Evolutionary conservation across 2,888 invertebrate species (phyloP).

Genomic region (Heliconius sara): DNA sequence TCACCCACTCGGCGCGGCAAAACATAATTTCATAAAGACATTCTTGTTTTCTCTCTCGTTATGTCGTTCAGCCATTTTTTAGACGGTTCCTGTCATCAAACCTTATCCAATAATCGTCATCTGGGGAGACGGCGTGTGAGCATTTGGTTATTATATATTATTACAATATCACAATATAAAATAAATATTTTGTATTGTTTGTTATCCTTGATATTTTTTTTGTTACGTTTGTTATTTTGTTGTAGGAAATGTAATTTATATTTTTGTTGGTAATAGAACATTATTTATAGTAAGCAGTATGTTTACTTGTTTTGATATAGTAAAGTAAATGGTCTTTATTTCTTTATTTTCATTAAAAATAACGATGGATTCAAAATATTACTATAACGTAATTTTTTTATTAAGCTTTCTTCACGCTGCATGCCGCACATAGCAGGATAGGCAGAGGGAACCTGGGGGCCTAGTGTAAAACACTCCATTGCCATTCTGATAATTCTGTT

Average conservation of each 20-base stretch:
- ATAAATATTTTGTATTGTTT: neutral
- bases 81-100: constrained; percentile 38
- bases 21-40: constrained; percentile 82
- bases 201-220: neutral
- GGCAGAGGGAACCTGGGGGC: no score
- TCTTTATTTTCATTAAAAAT: neutral
- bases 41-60: constrained; percentile 69
- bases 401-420: no score
- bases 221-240: neutral
- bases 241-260: neutral
- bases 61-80: constrained; percentile 52
- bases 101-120: constrained; percentile 39
- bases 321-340: neutral
- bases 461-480: no score
- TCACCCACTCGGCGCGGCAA: constrained; percentile 77
- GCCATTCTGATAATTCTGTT: no score
- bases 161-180: neutral
- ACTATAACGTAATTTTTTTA: no score
- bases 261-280: neutral
- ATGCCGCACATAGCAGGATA: no score
- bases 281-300: no score
- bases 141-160: constrained; percentile 8
- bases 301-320: neutral
- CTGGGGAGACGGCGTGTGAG: constrained; percentile 4
- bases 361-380: no score